These are phyloP conservation scores for Parasteatoda tepidariorum DNA, from an alignment of 1,140 invertebrate genomes.

Conservation along the genomic window DNA sequence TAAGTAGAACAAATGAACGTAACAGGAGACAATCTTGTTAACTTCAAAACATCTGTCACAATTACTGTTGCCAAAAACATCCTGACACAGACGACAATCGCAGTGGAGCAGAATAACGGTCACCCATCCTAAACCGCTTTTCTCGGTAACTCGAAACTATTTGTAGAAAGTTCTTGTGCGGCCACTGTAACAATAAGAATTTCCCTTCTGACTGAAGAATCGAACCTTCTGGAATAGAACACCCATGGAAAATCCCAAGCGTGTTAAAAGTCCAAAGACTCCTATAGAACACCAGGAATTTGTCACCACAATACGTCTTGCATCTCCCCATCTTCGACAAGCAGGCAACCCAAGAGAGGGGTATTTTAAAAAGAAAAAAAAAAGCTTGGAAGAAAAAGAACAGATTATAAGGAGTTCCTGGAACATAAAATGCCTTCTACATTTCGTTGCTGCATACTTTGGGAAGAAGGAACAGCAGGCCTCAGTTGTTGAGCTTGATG, in stretches of 20 bases:
- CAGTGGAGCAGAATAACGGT: too few species aligned
- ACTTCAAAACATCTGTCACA: too few species aligned
- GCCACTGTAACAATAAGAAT: too few species aligned
- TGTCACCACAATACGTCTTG: conserved; percentile 1
- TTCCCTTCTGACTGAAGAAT: too few species aligned
- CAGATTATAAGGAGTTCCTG: neutral
- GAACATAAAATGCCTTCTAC: neutral
- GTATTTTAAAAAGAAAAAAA: conserved; percentile 16
- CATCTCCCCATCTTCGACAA: neutral
- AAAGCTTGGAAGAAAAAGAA: neutral
- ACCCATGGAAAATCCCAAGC: neutral
- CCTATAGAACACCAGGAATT: conserved; percentile 2
- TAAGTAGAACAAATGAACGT: too few species aligned
- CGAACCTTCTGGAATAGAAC: too few species aligned
- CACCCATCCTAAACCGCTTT: too few species aligned
- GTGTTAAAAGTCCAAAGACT: neutral
- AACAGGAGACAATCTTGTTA: too few species aligned
- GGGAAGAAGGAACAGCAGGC: neutral
- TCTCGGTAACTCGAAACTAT: too few species aligned
- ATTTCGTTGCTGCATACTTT: conserved; percentile 4
- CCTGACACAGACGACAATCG: too few species aligned
- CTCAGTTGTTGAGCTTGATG: conserved; percentile 20
- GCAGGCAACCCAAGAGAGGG: neutral
- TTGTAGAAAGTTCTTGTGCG: too few species aligned
- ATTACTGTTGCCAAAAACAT: too few species aligned